These are phyloP conservation scores for Limnephilus lunatus DNA, from an alignment of 2,888 invertebrate species.

Conservation along the genomic window DNA sequence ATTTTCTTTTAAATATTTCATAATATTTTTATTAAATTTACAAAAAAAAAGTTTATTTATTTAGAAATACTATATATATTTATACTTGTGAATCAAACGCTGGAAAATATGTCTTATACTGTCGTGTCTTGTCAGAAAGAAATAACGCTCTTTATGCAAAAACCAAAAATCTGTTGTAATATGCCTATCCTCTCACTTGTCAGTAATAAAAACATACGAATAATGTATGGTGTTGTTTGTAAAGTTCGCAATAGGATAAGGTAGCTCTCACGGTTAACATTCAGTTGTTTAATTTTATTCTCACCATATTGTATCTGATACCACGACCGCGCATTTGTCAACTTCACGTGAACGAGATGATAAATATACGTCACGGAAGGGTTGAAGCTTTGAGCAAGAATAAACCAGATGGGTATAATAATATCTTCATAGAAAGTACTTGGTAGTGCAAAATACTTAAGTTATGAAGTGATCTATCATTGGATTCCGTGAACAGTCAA, in stretches of 20 bases:
- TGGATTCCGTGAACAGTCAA: too few relatives aligned
- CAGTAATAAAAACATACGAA: not conserved
- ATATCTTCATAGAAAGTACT: not conserved
- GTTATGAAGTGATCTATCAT: too few relatives aligned
- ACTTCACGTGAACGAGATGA: constrained; percentile 50
- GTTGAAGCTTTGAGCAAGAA: not conserved
- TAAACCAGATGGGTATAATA: not conserved
- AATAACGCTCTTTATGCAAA: too few relatives aligned
- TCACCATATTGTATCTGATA: constrained; percentile 39
- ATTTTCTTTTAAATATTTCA: too few relatives aligned
- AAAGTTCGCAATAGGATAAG: not conserved
- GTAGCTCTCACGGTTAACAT: not conserved
- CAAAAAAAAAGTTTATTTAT: too few relatives aligned
- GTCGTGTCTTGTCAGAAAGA: too few relatives aligned
- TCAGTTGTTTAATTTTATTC: constrained; percentile 48
- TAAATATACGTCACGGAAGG: constrained; percentile 22
- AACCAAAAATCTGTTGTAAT: too few relatives aligned
- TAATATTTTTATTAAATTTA: too few relatives aligned
- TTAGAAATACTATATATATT: too few relatives aligned
- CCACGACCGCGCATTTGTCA: constrained; percentile 51
- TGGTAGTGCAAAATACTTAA: too few relatives aligned
- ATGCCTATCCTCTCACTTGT: not conserved
- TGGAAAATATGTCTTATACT: too few relatives aligned
- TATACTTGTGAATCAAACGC: too few relatives aligned
- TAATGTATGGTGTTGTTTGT: not conserved